A percentile compares a stretch with the other conserved stretches of the same genome.
Conservation (phyloP, 2,888 invertebrate genomes). For the Metallyticus violacea region DNA sequence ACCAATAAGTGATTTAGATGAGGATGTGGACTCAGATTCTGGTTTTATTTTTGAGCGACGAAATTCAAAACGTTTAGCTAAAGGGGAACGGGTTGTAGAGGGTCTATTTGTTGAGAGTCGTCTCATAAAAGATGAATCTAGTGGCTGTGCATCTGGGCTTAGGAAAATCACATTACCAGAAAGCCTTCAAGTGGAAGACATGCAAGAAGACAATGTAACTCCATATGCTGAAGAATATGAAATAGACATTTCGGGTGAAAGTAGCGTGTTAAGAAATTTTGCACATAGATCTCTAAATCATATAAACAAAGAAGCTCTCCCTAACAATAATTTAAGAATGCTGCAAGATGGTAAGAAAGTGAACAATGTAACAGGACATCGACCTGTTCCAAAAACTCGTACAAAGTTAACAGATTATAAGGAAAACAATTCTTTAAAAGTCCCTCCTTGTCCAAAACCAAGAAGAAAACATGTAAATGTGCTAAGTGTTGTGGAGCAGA, state of each 20-base stretch:
- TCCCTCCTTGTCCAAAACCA: slow-evolving; percentile 16
- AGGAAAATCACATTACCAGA: slow-evolving; percentile 21
- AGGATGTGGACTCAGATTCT: slow-evolving; percentile 27
- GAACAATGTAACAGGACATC: background rate
- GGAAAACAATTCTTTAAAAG: background rate
- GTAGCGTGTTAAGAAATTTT: background rate
- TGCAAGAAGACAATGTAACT: background rate
- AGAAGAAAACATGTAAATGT: background rate
- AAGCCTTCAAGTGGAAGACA: background rate
- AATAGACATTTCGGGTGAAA: background rate
- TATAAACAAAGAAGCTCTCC: background rate
- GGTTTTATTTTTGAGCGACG: slow-evolving; percentile 31
- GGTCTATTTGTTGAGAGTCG: slow-evolving; percentile 40
- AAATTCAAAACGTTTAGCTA: slow-evolving; percentile 31
- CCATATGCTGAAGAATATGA: background rate
- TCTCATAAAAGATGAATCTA: slow-evolving; percentile 24
- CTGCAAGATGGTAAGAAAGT: background rate
- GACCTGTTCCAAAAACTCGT: background rate
- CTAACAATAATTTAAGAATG: background rate
- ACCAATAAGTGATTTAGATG: slow-evolving; percentile 15
- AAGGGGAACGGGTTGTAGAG: slow-evolving; percentile 37
- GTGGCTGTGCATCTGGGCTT: background rate
- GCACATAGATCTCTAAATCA: background rate
- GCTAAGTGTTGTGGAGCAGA: background rate
- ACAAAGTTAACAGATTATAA: background rate